Conservation (phyloP, 1,140 invertebrate genomes). For the Cydia fagiglandana region DNA sequence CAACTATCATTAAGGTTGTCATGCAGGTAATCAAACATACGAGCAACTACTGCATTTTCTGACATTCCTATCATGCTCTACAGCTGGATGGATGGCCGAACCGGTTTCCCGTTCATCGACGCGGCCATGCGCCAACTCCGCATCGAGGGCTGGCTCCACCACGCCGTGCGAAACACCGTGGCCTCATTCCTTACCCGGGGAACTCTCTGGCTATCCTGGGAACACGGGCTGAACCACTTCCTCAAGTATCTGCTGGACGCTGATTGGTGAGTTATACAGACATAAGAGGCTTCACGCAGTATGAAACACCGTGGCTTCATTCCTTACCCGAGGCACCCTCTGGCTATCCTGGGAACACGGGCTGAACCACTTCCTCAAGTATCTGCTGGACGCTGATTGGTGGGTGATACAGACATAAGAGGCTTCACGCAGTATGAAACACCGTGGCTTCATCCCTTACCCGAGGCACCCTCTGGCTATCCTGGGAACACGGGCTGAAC, state of each 20-base stretch:
- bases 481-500: conserved; percentile 84
- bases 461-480: conserved; percentile 86
- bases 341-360: conserved; percentile 88
- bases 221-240: conserved; percentile 83
- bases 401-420: no score
- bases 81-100: conserved; percentile 84
- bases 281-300: no score
- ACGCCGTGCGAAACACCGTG: conserved; percentile 85
- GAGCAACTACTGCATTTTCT: no score
- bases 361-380: conserved; percentile 82
- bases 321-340: conserved; percentile 86
- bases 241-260: conserved; percentile 85
- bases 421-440: conserved; percentile 85
- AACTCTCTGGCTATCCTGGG: conserved; percentile 87
- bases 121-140: conserved; percentile 85
- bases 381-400: conserved; percentile 83
- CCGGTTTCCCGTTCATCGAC: conserved; percentile 89
- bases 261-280: no score
- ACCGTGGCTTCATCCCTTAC: conserved; percentile 87
- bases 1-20: no score
- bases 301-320: conserved; percentile 86
- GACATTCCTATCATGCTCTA: background rate
- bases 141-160: conserved; percentile 86
- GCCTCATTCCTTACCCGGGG: conserved; percentile 87
- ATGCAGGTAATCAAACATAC: no score